Base-by-base conservation (phyloP, 2,113 vertebrate genomes). In the Myotis brandtii region DNA sequence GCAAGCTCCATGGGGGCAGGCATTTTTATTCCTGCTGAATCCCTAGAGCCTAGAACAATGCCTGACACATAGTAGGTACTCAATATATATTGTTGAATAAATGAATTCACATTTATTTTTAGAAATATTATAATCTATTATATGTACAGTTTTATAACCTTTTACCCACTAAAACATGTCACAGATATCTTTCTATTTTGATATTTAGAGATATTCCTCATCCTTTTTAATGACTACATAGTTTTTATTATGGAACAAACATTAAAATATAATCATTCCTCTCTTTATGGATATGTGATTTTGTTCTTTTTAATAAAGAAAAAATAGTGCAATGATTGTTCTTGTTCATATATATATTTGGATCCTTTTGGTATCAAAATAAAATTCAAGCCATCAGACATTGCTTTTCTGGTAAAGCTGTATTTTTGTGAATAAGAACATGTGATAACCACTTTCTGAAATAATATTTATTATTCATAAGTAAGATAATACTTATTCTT, bases 61-160 rank as follows among this genome's bases (percentile, higher is more conserved):
- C 5, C 37, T 70, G 6, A 72, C 5, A 32, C 37, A 77, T 17
- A 81, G 14, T 25, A 67, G 9, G 10, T 69, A 75, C 5, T 86
- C 81, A 52, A 20, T 52, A 79, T 79, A 27, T 32, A 43, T 69
- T 66, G 89, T 64, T 72, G 5, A 48, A 54, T 56, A 81, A 62
- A 70, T 72, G 20, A 81, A 86, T 64, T 96, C 32, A 77, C 5
- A 75, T 54, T 67, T 82, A 27, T 67, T 56, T 91, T 92, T 77
- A 86, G 59, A 72, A 89, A 54, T 67, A 77, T 40, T 93, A 9
- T 72, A 83, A 77, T 86, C 32, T 40, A 77, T 40, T 93, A 9
- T 67, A 79, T 52, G 9, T 40, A 75, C 6, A 46, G 17, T 69
- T 56, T 85, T 37, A 64, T 3, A 88, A 3, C 6, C 25, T 80